Evolutionary conservation across 2,888 invertebrate species (phyloP).

Genomic region (Rambutsinella grinnellia): DNA sequence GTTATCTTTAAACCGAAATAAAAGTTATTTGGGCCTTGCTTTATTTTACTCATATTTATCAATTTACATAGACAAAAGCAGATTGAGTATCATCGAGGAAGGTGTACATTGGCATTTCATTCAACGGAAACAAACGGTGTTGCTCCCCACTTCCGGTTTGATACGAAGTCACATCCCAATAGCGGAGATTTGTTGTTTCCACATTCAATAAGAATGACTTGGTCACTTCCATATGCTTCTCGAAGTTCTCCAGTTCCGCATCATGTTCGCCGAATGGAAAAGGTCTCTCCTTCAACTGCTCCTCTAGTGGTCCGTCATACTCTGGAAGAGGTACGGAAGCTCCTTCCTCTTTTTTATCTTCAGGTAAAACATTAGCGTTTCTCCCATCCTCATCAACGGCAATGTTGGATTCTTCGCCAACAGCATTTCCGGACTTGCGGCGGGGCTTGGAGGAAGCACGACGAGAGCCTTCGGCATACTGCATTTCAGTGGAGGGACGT

Average conservation of each 20-base stretch:
- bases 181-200: constrained; percentile 34
- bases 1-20: constrained; percentile 74
- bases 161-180: constrained; percentile 70
- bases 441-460: constrained; percentile 62
- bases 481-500: constrained; percentile 55
- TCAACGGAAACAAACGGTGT: constrained; percentile 74
- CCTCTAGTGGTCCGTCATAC: constrained; percentile 58
- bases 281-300: constrained; percentile 54
- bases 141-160: constrained; percentile 70
- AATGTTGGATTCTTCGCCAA: constrained; percentile 55
- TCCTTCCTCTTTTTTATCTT: constrained; percentile 25
- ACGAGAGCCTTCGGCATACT: constrained; percentile 56
- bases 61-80: constrained; percentile 86
- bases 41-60: not conserved
- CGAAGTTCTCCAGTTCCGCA: constrained; percentile 58
- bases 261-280: constrained; percentile 63
- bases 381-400: constrained; percentile 60
- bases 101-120: constrained; percentile 79
- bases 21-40: too few species aligned
- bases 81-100: constrained; percentile 84
- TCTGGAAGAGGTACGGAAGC: not conserved
- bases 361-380: constrained; percentile 9
- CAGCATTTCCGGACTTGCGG: constrained; percentile 53
- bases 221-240: constrained; percentile 56
- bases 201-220: constrained; percentile 57